These are phyloP conservation scores for Semotilus atromaculatus DNA, from an alignment of 2,797 vertebrate species.

Conservation along the genomic window DNA sequence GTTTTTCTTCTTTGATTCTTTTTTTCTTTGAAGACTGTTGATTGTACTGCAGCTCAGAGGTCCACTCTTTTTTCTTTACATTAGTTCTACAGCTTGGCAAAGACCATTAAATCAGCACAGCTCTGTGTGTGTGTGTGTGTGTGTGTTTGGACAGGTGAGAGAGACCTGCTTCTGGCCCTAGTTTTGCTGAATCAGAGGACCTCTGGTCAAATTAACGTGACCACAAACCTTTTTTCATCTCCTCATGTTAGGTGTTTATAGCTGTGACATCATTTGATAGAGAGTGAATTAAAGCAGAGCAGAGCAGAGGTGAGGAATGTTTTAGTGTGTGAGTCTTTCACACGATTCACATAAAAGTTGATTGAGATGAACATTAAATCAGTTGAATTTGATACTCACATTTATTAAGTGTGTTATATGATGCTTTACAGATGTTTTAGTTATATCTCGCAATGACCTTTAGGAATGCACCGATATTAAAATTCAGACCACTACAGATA, in stretches of 20 bases:
- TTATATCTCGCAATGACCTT: not conserved
- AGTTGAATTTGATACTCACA: not conserved
- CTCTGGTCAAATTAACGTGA: conserved; percentile 41
- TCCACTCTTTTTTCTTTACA: conserved; percentile 7
- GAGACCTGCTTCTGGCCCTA: conserved; percentile 12
- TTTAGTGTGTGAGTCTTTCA: conserved; percentile 9
- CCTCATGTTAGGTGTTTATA: conserved; percentile 16
- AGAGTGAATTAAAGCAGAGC: not conserved
- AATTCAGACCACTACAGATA: not conserved
- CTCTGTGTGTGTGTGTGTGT: conserved; percentile 31
- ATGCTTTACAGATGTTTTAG: not conserved
- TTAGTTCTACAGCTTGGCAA: conserved; percentile 2
- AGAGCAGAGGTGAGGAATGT: not conserved
- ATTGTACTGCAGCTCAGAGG: conserved; percentile 40
- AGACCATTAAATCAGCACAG: conserved; percentile 38
- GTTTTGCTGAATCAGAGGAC: conserved; percentile 38
- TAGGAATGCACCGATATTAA: not conserved
- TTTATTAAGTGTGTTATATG: not conserved
- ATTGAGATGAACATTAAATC: not conserved
- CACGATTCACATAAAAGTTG: not conserved
- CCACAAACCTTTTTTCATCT: conserved; percentile 11
- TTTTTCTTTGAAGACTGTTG: too few species aligned
- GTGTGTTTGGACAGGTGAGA: conserved; percentile 57
- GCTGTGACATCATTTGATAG: conserved; percentile 25
- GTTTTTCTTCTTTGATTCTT: conserved; percentile 31